A percentile compares a stretch with the other conserved stretches of the same genome.
These are phyloP conservation scores for Oncorhynchus masou DNA, from an alignment of 2,113 vertebrate species.

Conservation along the genomic window DNA sequence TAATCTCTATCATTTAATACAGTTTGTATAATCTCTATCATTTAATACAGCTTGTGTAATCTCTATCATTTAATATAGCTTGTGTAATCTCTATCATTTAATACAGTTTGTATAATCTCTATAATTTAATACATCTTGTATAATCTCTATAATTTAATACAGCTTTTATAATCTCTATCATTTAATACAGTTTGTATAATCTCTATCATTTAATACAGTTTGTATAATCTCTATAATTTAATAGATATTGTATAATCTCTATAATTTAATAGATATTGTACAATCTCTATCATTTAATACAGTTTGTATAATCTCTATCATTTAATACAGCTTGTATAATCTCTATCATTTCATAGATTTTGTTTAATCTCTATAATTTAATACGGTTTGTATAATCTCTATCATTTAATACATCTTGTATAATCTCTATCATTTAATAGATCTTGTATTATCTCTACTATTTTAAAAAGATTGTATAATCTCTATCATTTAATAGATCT, in stretches of 20 bases:
- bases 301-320: slow-evolving; percentile 6
- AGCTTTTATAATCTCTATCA: slow-evolving; percentile 1
- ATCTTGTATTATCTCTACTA: neutral
- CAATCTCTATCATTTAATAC: slow-evolving; percentile 22
- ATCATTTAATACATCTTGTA: neutral
- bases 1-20: no score
- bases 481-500: neutral
- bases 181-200: neutral
- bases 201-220: slow-evolving; percentile 1
- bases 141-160: no score
- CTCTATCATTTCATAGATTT: slow-evolving; percentile 31
- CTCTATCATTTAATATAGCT: slow-evolving; percentile 32
- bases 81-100: no score
- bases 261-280: slow-evolving; percentile 11
- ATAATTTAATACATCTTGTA: slow-evolving; percentile 1
- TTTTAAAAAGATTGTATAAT: neutral
- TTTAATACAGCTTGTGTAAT: slow-evolving; percentile 9
- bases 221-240: slow-evolving; percentile 11
- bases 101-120: no score
- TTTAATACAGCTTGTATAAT: slow-evolving; percentile 1
- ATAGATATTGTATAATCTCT: slow-evolving; percentile 20
- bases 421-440: no score
- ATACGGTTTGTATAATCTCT: slow-evolving; percentile 22
- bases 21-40: neutral
- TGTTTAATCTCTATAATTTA: slow-evolving; percentile 1